A percentile compares a stretch with the other conserved stretches of the same genome.
Conservation (phyloP, 2,797 vertebrate genomes). For the Tympanoctomys barrerae region DNA sequence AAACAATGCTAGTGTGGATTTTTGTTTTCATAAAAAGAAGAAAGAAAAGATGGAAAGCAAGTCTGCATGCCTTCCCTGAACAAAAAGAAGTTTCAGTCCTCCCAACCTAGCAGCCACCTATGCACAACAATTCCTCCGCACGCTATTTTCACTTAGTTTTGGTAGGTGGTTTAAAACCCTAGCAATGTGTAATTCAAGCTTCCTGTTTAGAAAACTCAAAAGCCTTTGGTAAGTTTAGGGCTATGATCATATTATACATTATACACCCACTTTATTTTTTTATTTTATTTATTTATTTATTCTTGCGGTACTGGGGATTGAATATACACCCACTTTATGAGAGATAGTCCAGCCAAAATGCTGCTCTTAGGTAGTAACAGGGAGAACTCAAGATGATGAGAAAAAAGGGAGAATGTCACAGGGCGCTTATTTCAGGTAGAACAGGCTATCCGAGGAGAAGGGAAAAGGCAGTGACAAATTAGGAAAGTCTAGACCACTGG, state of each 20-base stretch:
- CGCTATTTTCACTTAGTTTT: not conserved
- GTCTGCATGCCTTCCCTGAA: not conserved
- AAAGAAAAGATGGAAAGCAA: not conserved
- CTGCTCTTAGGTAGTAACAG: not conserved
- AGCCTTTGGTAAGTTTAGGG: not conserved
- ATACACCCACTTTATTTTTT: not conserved
- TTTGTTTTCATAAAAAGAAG: not conserved
- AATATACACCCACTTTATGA: not conserved
- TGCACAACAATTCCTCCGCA: not conserved
- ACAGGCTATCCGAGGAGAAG: not conserved
- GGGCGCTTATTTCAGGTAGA: not conserved
- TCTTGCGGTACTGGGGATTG: too few species aligned
- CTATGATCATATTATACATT: not conserved
- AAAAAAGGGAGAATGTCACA: not conserved
- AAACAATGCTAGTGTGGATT: not conserved
- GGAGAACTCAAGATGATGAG: not conserved
- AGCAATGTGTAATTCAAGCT: not conserved
- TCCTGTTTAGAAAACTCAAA: conserved; percentile 23
- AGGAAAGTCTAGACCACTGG: not conserved
- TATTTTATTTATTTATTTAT: too few species aligned
- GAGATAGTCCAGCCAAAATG: not conserved
- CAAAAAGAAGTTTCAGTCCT: not conserved
- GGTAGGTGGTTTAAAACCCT: not conserved
- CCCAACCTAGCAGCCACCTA: not conserved
- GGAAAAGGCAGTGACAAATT: not conserved